Conservation (phyloP, 2,888 invertebrate genomes). For the Drosophila antonietae region DNA sequence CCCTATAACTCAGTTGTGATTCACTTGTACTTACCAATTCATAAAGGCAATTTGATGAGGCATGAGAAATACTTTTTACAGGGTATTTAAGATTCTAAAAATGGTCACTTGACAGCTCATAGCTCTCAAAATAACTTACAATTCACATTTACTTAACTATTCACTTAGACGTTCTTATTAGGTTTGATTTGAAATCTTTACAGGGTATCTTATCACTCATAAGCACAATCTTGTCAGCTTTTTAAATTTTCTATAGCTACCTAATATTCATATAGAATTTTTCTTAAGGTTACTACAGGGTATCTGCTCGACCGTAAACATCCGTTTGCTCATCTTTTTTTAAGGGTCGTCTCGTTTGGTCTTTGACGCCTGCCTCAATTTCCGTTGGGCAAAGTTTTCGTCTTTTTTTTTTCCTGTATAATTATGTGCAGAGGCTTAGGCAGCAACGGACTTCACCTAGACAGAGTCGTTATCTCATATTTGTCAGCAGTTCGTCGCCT, state of each 20-base stretch:
- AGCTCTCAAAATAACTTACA: neutral
- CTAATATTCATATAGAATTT: neutral
- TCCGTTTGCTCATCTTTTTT: neutral
- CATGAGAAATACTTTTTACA: neutral
- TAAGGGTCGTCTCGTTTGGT: constrained; percentile 30
- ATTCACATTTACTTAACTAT: neutral
- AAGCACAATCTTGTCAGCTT: neutral
- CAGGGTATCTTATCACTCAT: neutral
- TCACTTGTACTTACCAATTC: neutral
- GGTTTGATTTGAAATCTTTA: neutral
- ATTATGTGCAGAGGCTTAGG: constrained; percentile 45
- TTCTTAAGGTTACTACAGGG: neutral
- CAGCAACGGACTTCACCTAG: constrained; percentile 26
- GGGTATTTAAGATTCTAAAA: neutral
- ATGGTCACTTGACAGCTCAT: neutral
- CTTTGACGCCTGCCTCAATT: constrained; percentile 59
- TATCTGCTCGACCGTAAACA: neutral
- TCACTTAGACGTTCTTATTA: no score
- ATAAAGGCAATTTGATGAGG: no score
- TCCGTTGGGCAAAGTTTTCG: constrained; percentile 39
- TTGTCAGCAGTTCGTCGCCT: constrained; percentile 36
- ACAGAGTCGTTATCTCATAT: constrained; percentile 36
- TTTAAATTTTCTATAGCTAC: neutral
- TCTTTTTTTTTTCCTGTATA: constrained; percentile 35
- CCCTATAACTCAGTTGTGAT: neutral